These are phyloP conservation scores for Lamprotornis superbus DNA, from an alignment of 2,113 vertebrate genomes.

Conservation along the genomic window DNA sequence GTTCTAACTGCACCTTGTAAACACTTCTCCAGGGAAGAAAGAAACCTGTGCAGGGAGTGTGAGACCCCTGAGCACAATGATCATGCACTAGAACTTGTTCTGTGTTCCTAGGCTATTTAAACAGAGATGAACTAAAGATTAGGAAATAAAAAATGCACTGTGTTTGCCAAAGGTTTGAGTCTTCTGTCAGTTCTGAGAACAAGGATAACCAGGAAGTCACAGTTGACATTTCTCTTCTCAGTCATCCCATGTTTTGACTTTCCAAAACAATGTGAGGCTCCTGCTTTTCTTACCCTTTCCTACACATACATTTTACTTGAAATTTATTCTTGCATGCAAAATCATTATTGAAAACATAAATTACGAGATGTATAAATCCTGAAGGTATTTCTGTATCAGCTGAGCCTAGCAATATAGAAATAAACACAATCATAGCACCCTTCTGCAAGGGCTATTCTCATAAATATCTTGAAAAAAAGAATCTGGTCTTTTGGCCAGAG, in stretches of 20 bases:
- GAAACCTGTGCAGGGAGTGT: background rate
- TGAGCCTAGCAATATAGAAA: background rate
- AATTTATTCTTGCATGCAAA: background rate
- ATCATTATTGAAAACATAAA: background rate
- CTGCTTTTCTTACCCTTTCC: background rate
- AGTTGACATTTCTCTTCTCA: background rate
- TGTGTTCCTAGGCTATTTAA: background rate
- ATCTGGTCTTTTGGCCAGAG: background rate
- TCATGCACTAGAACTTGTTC: background rate
- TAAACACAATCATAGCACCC: background rate
- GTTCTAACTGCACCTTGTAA: background rate
- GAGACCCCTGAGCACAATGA: background rate
- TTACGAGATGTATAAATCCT: background rate
- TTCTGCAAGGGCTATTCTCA: background rate
- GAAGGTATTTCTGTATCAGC: background rate
- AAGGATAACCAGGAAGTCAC: background rate
- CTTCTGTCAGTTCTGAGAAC: background rate
- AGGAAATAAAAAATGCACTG: background rate
- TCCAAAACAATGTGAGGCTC: background rate
- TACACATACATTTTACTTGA: background rate
- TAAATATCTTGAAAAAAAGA: background rate
- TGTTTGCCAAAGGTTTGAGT: background rate
- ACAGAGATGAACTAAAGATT: background rate
- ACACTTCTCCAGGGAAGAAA: background rate
- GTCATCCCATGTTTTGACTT: background rate